These are phyloP conservation scores for Troilus luridus DNA, from an alignment of 2,888 invertebrate species.

Conservation along the genomic window DNA sequence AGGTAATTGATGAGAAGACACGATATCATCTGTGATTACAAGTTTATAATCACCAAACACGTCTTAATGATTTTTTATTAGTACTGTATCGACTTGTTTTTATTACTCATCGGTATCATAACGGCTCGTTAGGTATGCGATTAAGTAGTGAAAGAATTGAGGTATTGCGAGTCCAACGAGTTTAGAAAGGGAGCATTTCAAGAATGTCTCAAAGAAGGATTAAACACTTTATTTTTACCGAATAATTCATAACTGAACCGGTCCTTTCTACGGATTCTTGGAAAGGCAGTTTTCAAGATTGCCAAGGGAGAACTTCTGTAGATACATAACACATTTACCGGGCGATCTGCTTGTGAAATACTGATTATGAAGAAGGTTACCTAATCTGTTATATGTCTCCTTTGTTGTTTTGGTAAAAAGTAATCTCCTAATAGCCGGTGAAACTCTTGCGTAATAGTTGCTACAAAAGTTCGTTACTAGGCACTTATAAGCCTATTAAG, in stretches of 20 bases:
- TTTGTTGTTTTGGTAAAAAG: constrained; percentile 16
- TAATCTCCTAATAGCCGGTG: not conserved
- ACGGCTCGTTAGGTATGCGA: too few species aligned
- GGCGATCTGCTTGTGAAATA: constrained; percentile 13
- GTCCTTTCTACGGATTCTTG: not conserved
- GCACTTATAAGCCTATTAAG: not conserved
- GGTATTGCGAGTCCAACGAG: too few species aligned
- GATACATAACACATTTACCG: constrained; percentile 21
- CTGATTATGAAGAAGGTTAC: constrained; percentile 16
- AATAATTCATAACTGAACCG: not conserved
- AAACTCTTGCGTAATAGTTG: not conserved
- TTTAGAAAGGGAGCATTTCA: too few species aligned
- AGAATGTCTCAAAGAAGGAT: too few species aligned
- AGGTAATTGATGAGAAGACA: too few species aligned
- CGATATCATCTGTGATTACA: too few species aligned
- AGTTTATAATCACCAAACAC: too few species aligned
- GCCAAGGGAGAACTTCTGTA: not conserved
- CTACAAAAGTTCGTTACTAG: not conserved
- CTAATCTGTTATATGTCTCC: constrained; percentile 11
- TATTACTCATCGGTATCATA: too few species aligned
- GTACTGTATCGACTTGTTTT: too few species aligned
- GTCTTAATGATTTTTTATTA: too few species aligned
- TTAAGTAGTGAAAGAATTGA: too few species aligned
- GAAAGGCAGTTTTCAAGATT: not conserved
- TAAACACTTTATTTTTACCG: not conserved